Percentiles rank a stretch among this genome's conserved stretches.
Conservation (phyloP, 2,113 vertebrate species). For the Sinocyclocheilus grahami region DNA sequence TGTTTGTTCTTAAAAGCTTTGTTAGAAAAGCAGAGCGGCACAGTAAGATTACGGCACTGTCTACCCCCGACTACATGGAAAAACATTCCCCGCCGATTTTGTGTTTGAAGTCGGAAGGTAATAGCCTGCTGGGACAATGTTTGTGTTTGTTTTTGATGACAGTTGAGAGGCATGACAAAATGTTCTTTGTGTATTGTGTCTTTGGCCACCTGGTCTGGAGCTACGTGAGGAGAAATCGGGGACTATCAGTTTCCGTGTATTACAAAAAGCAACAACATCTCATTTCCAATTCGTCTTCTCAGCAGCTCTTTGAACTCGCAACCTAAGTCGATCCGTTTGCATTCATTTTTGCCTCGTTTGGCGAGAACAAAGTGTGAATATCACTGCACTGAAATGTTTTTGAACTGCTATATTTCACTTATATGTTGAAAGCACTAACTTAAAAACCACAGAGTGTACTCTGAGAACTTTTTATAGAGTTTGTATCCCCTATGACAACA, state of each 20-base stretch:
- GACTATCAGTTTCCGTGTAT: conserved; percentile 18
- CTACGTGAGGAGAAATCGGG: conserved; percentile 60
- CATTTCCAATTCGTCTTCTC: conserved; percentile 60
- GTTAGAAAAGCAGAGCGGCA: conserved; percentile 41
- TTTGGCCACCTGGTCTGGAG: conserved; percentile 84
- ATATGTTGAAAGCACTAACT: conserved; percentile 12
- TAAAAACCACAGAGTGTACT: not conserved
- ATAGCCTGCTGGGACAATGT: conserved; percentile 60
- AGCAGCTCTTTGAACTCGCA: not conserved
- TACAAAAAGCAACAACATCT: conserved; percentile 78
- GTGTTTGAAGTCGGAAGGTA: conserved; percentile 59
- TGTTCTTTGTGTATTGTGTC: conserved; percentile 76
- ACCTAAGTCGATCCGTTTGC: conserved; percentile 3
- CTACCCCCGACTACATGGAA: conserved; percentile 42
- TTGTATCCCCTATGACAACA: conserved; percentile 13
- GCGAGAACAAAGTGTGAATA: not conserved
- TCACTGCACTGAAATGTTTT: not conserved
- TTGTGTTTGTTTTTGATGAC: conserved; percentile 62
- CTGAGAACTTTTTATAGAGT: not conserved
- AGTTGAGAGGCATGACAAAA: conserved; percentile 79
- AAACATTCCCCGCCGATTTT: conserved; percentile 28
- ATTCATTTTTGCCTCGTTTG: not conserved
- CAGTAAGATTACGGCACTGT: conserved; percentile 41
- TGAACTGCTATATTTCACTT: not conserved
- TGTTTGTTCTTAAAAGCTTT: conserved; percentile 55